Conservation (phyloP, 2,888 invertebrate species). For the Steinernema hermaphroditum region DNA sequence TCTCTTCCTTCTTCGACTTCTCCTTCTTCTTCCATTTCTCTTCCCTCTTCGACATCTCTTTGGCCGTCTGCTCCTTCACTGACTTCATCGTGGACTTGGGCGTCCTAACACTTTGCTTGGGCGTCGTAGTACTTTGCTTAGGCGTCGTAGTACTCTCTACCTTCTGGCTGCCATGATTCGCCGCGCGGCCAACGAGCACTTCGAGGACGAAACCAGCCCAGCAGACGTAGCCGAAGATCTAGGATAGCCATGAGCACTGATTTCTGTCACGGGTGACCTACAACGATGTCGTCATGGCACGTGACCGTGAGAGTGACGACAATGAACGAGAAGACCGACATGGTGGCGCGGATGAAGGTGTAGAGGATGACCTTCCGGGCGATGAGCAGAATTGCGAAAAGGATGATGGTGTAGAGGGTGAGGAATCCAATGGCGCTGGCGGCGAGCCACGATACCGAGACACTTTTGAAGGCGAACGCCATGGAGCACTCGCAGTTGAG, state of each 20-base stretch:
- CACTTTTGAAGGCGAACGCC: background rate
- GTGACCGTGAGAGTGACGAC: background rate
- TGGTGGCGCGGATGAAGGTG: background rate
- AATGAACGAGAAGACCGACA: background rate
- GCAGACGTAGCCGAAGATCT: background rate
- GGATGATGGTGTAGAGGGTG: background rate
- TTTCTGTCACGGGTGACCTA: background rate
- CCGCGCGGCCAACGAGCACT: background rate
- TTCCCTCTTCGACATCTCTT: too few relatives aligned
- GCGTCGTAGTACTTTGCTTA: too few relatives aligned
- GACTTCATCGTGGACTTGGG: background rate
- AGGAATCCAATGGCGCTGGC: background rate
- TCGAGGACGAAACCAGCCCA: background rate
- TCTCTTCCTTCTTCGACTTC: background rate
- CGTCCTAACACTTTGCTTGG: too few relatives aligned
- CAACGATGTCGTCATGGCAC: background rate
- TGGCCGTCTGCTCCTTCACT: background rate
- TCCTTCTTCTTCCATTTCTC: background rate
- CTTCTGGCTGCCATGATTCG: too few relatives aligned
- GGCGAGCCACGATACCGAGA: background rate
- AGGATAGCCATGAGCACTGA: background rate
- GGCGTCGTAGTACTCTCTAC: too few relatives aligned
- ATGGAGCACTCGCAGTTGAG: background rate
- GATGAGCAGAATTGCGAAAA: conserved; percentile 1
- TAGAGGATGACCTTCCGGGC: background rate